Evolutionary conservation across 2,113 vertebrate genomes (phyloP).

Genomic region (Cyanoderma ruficeps): DNA sequence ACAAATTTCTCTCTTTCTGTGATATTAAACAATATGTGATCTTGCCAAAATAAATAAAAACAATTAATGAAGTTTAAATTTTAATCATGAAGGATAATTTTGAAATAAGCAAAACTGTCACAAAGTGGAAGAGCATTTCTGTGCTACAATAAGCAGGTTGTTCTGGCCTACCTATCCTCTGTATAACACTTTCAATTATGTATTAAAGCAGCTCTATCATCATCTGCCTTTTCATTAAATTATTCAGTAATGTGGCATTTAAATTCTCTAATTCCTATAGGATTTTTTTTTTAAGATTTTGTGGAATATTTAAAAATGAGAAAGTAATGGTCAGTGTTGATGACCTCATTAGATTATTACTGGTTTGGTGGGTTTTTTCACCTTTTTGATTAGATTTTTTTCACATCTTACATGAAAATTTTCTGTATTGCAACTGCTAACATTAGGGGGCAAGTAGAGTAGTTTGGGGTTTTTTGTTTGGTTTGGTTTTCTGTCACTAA

Average conservation of each 20-base stretch:
- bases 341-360: background rate
- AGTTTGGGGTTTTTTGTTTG: background rate
- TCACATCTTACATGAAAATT: background rate
- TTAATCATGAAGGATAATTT: background rate
- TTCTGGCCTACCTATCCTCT: background rate
- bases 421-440: background rate
- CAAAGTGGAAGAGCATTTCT: background rate
- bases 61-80: background rate
- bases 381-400: background rate
- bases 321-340: background rate
- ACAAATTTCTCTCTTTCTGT: background rate
- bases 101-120: background rate
- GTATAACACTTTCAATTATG: background rate
- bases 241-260: background rate
- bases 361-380: background rate
- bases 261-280: background rate
- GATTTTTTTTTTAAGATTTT: background rate
- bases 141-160: no score
- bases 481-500: background rate
- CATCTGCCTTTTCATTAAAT: background rate
- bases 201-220: background rate
- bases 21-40: background rate
- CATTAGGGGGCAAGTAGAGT: background rate
- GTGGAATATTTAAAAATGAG: background rate
- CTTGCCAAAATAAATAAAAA: background rate